Evolutionary conservation across 2,113 vertebrate genomes (phyloP).

Genomic region (Eira barbara): DNA sequence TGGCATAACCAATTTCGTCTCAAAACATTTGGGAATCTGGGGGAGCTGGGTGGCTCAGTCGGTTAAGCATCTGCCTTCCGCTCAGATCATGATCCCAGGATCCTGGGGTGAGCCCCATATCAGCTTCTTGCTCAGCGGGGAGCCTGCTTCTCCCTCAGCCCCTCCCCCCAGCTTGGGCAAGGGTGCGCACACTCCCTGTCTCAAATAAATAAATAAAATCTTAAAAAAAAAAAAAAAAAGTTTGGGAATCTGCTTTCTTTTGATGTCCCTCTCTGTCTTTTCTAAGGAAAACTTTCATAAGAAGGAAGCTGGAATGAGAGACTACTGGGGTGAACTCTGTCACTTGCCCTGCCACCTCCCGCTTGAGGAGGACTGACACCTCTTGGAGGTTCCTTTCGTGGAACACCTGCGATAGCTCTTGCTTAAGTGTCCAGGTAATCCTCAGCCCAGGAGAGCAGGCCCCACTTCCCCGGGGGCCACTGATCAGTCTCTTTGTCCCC

Average conservation of each 20-base stretch:
- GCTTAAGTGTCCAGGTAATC: not conserved
- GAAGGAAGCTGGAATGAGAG: not conserved
- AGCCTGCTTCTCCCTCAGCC: not conserved
- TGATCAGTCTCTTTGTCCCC: not conserved
- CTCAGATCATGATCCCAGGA: not conserved
- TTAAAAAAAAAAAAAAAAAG: not conserved
- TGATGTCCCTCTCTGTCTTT: not conserved
- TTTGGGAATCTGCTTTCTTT: not conserved
- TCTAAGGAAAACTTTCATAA: not conserved
- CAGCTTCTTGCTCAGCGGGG: not conserved
- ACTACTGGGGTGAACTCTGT: no score
- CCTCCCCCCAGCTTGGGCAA: not conserved
- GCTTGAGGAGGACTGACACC: not conserved
- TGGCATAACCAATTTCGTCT: not conserved
- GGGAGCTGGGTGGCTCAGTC: not conserved
- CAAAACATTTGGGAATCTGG: not conserved
- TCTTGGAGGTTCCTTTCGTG: not conserved
- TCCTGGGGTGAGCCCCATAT: not conserved
- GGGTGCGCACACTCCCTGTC: not conserved
- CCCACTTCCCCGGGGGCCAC: fast-evolving
- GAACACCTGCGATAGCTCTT: no score
- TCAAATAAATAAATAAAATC: not conserved
- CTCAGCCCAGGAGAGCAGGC: not conserved
- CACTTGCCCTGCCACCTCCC: no score
- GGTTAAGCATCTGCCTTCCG: fast-evolving